Percentiles rank a stretch among this genome's conserved stretches.
Conservation (phyloP, 2,888 invertebrate species). For the Syrista parreyssii region DNA sequence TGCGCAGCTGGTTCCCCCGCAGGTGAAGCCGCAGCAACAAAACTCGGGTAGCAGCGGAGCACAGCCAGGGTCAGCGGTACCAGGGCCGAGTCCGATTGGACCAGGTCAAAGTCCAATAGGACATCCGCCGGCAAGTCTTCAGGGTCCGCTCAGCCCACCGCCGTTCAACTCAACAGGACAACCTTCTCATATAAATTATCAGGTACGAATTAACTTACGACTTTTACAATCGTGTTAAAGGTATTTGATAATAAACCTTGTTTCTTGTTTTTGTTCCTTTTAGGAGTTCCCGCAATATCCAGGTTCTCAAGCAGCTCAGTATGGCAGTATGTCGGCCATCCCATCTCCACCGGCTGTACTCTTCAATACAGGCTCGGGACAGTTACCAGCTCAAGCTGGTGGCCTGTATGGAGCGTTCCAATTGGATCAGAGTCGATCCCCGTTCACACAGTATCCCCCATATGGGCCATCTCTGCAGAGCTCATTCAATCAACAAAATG, state of each 20-base stretch:
- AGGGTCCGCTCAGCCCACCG: constrained; percentile 67
- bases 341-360: constrained; percentile 87
- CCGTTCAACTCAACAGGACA: constrained; percentile 69
- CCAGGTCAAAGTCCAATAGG: constrained; percentile 65
- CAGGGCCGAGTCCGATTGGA: constrained; percentile 64
- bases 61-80: constrained; percentile 65
- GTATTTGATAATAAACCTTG: neutral
- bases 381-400: constrained; percentile 75
- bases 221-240: neutral
- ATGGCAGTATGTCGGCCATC: constrained; percentile 84
- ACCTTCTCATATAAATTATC: constrained; percentile 75
- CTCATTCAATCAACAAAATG: constrained; percentile 68
- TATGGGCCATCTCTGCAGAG: constrained; percentile 74
- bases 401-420: constrained; percentile 88
- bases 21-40: constrained; percentile 89
- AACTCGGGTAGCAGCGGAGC: constrained; percentile 64
- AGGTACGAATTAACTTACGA: constrained; percentile 64
- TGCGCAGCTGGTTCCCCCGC: constrained; percentile 67
- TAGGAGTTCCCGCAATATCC: constrained; percentile 64
- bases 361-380: constrained; percentile 79
- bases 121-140: constrained; percentile 75
- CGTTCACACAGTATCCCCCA: constrained; percentile 81
- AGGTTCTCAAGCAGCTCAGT: constrained; percentile 70
- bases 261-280: constrained; percentile 26
- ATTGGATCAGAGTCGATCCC: constrained; percentile 80